Percentiles rank a stretch among this genome's conserved stretches.
Evolutionary conservation across 1,140 invertebrate genomes (phyloP).

Genomic region (Drepana arcuata): DNA sequence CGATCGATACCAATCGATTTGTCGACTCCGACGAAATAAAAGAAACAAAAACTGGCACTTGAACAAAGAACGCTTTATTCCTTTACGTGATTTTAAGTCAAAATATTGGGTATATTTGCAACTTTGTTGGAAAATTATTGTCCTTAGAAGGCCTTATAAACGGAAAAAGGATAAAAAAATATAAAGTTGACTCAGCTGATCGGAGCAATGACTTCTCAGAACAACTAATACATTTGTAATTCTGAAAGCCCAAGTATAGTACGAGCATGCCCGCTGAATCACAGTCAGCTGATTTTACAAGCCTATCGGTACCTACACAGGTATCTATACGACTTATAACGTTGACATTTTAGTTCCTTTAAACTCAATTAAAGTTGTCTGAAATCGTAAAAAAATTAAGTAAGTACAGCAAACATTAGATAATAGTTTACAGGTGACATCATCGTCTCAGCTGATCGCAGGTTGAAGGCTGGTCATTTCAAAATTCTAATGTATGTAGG

Average conservation of each 20-base stretch:
- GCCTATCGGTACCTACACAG: too few relatives aligned
- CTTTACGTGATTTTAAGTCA: constrained; percentile 18
- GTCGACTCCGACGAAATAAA: constrained; percentile 9
- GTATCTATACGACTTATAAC: too few relatives aligned
- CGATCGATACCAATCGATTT: constrained; percentile 11
- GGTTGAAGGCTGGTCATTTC: constrained; percentile 54
- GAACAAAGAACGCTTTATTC: constrained; percentile 12
- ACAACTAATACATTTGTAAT: constrained; percentile 39
- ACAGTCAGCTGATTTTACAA: constrained; percentile 39
- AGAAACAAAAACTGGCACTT: constrained; percentile 7
- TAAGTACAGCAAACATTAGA: constrained; percentile 36
- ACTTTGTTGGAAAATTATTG: constrained; percentile 40
- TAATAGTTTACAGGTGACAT: constrained; percentile 41
- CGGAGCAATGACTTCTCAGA: constrained; percentile 50
- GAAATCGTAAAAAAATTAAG: constrained; percentile 7
- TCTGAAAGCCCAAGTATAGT: constrained; percentile 48
- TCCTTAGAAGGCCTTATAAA: constrained; percentile 17
- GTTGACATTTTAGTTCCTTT: too few relatives aligned
- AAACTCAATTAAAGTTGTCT: constrained; percentile 2
- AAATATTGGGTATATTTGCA: constrained; percentile 32
- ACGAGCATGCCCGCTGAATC: constrained; percentile 38
- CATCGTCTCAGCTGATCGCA: constrained; percentile 46
- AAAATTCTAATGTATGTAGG: constrained; percentile 22
- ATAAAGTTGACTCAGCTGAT: constrained; percentile 61
- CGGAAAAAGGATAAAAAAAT: constrained; percentile 24